phyloP scores from a whole-genome alignment of 2,888 invertebrate species.

The Apocheima hispidaria region DNA sequence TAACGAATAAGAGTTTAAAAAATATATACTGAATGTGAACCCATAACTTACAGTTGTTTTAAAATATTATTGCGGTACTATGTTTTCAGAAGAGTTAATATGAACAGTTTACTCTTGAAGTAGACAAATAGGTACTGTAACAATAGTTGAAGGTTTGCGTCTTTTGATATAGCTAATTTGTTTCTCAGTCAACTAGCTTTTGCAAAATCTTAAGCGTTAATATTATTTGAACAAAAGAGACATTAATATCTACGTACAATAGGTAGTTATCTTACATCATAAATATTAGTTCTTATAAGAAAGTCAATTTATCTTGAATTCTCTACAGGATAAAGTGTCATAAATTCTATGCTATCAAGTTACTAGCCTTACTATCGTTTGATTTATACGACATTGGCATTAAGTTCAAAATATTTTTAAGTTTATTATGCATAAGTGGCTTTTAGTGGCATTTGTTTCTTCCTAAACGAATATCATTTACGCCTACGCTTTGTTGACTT shows the following conservation, averaged over 20 bases:
- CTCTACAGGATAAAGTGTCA: slow-evolving; percentile 10
- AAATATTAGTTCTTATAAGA: slow-evolving; percentile 20
- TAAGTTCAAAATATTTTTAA: slow-evolving; percentile 12
- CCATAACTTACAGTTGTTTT: no score
- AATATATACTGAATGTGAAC: no score
- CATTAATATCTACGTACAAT: slow-evolving; percentile 19
- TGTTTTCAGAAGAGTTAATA: background rate
- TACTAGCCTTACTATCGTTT: slow-evolving; percentile 10
- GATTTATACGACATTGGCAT: slow-evolving; percentile 18
- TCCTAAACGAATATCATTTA: background rate
- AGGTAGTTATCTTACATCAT: slow-evolving; percentile 9
- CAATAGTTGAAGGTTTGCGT: background rate
- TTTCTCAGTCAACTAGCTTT: background rate
- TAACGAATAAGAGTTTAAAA: no score
- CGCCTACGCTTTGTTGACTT: background rate
- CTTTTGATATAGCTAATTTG: background rate
- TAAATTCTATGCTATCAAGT: slow-evolving; percentile 26
- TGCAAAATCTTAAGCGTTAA: background rate
- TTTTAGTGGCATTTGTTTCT: background rate
- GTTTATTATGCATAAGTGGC: background rate
- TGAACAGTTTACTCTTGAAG: background rate
- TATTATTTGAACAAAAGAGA: slow-evolving; percentile 2
- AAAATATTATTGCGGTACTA: no score
- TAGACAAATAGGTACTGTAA: background rate
- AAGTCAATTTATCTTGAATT: slow-evolving; percentile 23